Base-by-base conservation (phyloP, 2,888 invertebrate genomes). In the Marasmarcha lunaedactyla region DNA sequence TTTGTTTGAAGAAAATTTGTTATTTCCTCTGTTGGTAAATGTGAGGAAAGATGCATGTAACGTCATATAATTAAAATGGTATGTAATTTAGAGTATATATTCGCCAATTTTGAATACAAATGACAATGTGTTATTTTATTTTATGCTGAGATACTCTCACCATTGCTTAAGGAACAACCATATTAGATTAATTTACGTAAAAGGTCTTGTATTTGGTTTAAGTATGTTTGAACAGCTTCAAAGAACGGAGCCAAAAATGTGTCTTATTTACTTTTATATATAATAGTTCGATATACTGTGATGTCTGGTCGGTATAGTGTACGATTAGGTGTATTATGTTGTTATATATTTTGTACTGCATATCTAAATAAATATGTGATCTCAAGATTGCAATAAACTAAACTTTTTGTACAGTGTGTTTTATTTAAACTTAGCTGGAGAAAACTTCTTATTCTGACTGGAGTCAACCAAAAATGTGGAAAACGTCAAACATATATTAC, bases 191-290 rank as follows among this genome's bases (percentile, higher is more conserved):
- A 12, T n/a, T 11, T 26, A 12, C 9, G 26, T 26, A 35, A 10
- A 14, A 43, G 37, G 25, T 36, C 13, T 14, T 11, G 1, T 11
- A 20, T 36, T 26, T 15, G 33, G 11, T 15, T 37, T 15, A 13
- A 37, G 33, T 36, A 41, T 43, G 30, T 37, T 38, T 37, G 42
- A 40, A 46, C 42, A 52, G 52, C 64, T 63, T 67, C 63, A 63
- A 65, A 60, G 57, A 55, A 48, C 53, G 47, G 58, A 62, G 58
- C 61, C 59, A 61, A 64, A 59, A 54, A 55, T 46, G 42, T 37
- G 37, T 50, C 20, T 3, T 20, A 20, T 20, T 20, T 20, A 7
- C 20, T 20, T 5, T 7, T 20, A 7, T 3, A 5, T 5, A 20
- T 40, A 41, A 40, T 46, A 37, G 26, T 15, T 40, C n/a, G 27